Evolutionary conservation across 2,113 vertebrate genomes (phyloP), one percentile per base, ranked within the genome.

Genomic region (Otis tarda): DNA sequence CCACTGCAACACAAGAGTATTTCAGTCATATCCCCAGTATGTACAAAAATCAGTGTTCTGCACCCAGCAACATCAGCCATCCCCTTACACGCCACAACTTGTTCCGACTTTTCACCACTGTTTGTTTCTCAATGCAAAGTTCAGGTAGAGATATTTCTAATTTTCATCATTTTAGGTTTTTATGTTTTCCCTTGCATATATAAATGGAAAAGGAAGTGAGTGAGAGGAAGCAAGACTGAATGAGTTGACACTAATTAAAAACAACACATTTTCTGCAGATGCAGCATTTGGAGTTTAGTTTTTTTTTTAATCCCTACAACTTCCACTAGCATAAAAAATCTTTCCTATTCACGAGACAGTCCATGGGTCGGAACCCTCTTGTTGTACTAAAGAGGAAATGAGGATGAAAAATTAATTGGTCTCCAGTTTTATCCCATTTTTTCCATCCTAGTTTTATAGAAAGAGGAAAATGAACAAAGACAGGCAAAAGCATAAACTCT

Each of bases 221-320:
- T 20, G 59, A 90, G 87, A 92, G 89, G 87, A 91, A 94, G 19
- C 23, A 27, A 94, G 59, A 89, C 83, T 30, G 65, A 95, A 80
- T 73, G 79, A 94, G 55, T 68, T 3, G 31, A 84, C 80, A 80
- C 35, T 64, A 90, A 94, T 89, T 92, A 83, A 92, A 92, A 39
- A 4, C 45, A 71, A 90, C 3, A 52, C 5, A 1, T 14, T 94
- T 91, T 92, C 83, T 95, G 87, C 89, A 92, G 50, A 92, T 81
- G 80, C 80, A 59, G 33, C 5, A 2, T 17, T 21, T 43, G 41
- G 41, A 14, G 41, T 43, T 43, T 16, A 14, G 78, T 73, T 25
- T 5, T 45, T 31, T 91, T 79, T 86, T 68, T 78, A 79, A 90
- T 90, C 61, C 31, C 43, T 68, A 55, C 33, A 76, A 13, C 56